These are phyloP conservation scores for Apotomis turbidana DNA, from an alignment of 2,888 invertebrate species.

Conservation along the genomic window DNA sequence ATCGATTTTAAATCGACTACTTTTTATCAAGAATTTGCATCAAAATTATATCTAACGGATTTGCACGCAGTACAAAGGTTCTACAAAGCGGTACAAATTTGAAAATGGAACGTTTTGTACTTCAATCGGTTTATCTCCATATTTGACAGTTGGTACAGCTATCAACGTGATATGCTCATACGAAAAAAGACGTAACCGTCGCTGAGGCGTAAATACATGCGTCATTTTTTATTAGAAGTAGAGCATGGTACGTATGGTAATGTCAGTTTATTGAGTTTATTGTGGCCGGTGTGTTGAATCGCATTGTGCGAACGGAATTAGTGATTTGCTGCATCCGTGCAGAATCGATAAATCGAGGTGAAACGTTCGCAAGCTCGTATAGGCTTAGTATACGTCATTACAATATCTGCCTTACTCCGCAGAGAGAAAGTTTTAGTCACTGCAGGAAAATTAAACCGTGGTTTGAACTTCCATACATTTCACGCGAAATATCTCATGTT, in stretches of 20 bases:
- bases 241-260: slow-evolving; percentile 42
- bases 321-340: slow-evolving; percentile 17
- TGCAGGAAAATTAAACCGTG: not conserved
- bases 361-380: not conserved
- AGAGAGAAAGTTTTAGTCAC: not conserved
- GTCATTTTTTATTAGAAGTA: slow-evolving; percentile 9
- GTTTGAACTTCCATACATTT: not conserved
- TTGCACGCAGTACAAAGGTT: slow-evolving; percentile 65
- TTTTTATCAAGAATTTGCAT: slow-evolving; percentile 66
- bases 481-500: not conserved
- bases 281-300: slow-evolving; percentile 28
- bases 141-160: slow-evolving; percentile 49
- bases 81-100: slow-evolving; percentile 75
- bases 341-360: slow-evolving; percentile 9
- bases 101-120: slow-evolving; percentile 67
- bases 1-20: slow-evolving; percentile 61
- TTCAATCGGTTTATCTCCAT: slow-evolving; percentile 70
- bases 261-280: slow-evolving; percentile 36
- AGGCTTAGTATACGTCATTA: not conserved
- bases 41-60: slow-evolving; percentile 74
- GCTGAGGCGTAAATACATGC: not conserved
- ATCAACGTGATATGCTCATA: slow-evolving; percentile 12
- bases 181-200: not conserved
- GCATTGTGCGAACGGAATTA: slow-evolving; percentile 31
- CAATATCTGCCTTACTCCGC: not conserved